Percentiles rank a stretch among this genome's conserved stretches.
Conservation (phyloP, 2,797 vertebrate genomes). For the Microcaecilia unicolor region DNA sequence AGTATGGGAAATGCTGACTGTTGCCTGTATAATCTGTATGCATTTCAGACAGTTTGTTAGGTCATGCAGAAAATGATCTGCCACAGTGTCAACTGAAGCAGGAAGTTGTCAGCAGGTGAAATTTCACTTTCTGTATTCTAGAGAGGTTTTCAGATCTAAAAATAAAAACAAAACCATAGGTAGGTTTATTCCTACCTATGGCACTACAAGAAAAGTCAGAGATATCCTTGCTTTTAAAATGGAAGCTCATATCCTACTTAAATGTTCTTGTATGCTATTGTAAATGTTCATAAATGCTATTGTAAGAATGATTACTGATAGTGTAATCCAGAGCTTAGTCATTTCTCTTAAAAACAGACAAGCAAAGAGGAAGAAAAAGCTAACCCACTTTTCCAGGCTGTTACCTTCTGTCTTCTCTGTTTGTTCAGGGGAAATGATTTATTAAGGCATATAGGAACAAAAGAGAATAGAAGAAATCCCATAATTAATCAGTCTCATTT, state of each 20-base stretch:
- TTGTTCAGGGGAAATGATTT: too few relatives aligned
- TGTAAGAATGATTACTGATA: constrained; percentile 2
- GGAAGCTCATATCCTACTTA: constrained; percentile 2
- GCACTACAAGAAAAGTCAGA: neutral
- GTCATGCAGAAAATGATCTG: neutral
- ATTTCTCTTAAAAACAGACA: fast-evolving
- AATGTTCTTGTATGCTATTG: too few relatives aligned
- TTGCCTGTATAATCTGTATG: neutral
- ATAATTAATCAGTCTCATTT: too few relatives aligned
- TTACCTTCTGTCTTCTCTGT: too few relatives aligned
- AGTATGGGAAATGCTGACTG: too few relatives aligned
- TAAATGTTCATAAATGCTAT: too few relatives aligned
- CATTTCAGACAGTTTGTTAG: neutral
- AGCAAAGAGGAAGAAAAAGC: neutral
- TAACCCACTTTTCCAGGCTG: too few relatives aligned
- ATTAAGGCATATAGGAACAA: too few relatives aligned
- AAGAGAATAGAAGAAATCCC: too few relatives aligned
- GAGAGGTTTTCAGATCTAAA: neutral
- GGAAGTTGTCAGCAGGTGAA: neutral
- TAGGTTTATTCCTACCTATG: neutral
- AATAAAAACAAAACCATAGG: neutral
- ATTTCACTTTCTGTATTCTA: neutral
- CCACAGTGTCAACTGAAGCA: neutral
- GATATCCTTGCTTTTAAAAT: neutral
- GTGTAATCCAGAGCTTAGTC: neutral